Evolutionary conservation across 1,140 invertebrate genomes (phyloP).

Genomic region (Schmidtea mediterranea): DNA sequence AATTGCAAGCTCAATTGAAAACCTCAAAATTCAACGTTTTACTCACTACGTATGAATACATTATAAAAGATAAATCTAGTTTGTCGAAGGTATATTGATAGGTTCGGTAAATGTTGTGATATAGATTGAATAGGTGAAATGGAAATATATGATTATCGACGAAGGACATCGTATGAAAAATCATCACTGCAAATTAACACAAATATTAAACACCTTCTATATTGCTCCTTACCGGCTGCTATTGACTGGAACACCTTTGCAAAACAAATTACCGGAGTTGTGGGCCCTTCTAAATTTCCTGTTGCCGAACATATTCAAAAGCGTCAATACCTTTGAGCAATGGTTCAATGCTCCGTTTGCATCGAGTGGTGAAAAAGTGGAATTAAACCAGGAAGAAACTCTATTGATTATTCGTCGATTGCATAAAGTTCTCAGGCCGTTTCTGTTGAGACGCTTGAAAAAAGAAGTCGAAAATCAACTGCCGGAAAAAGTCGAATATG

Average conservation of each 20-base stretch:
- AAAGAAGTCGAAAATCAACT: slow-evolving; percentile 94
- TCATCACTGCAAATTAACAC: slow-evolving; percentile 91
- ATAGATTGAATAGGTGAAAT: slow-evolving; percentile 35
- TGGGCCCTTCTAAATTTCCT: slow-evolving; percentile 98
- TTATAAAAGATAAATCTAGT: slow-evolving; percentile 87
- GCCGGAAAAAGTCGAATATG: slow-evolving; percentile 85
- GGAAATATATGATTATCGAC: slow-evolving; percentile 99
- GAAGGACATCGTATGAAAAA: slow-evolving; percentile 99
- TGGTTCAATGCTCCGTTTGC: slow-evolving; percentile 99
- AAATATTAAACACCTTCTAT: slow-evolving; percentile 77
- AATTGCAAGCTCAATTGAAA: slow-evolving; percentile 59
- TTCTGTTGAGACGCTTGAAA: slow-evolving; percentile 71
- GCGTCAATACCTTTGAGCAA: slow-evolving; percentile 85
- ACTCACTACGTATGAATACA: slow-evolving; percentile 88
- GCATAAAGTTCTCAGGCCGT: slow-evolving; percentile 87
- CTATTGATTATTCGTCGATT: slow-evolving; percentile 93
- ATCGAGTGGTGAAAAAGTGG: slow-evolving; percentile 69
- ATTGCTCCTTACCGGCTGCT: slow-evolving; percentile 68
- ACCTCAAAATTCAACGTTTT: slow-evolving; percentile 84
- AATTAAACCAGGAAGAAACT: slow-evolving; percentile 93
- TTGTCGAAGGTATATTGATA: slow-evolving; percentile 35
- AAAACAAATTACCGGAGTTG: slow-evolving; percentile 83
- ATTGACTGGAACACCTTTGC: slow-evolving; percentile 82
- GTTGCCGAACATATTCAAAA: slow-evolving; percentile 87
- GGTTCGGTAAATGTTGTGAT: too few species aligned